Percentiles rank a stretch among this genome's conserved stretches.
phyloP scores from a whole-genome alignment of 2,797 vertebrate species.

The Potorous gilbertii region DNA sequence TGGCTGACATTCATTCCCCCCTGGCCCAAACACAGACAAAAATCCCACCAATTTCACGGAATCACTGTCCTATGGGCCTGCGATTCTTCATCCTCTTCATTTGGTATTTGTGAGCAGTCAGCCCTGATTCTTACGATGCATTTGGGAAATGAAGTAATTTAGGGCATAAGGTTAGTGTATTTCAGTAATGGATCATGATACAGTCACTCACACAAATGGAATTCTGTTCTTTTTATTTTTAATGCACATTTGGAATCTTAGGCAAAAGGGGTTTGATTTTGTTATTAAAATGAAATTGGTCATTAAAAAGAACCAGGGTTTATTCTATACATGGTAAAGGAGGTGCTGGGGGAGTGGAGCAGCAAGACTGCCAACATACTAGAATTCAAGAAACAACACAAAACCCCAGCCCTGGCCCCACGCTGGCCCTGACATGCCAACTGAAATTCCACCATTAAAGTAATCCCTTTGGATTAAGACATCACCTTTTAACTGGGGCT shows the following conservation, averaged over 20 bases:
- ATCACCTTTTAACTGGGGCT: not conserved
- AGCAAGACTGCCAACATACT: not conserved
- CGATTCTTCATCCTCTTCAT: conserved; percentile 3
- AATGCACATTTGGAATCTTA: not conserved
- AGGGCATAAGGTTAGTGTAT: conserved; percentile 7
- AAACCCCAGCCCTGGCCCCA: not conserved
- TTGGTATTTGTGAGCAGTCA: conserved; percentile 5
- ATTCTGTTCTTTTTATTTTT: not conserved
- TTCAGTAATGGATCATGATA: not conserved
- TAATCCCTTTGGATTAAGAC: not conserved
- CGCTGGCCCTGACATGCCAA: not conserved
- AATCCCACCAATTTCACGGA: not conserved
- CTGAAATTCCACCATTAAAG: not conserved
- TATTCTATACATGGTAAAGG: not conserved
- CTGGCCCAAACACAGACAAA: not conserved
- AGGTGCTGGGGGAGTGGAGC: not conserved
- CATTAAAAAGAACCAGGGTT: not conserved
- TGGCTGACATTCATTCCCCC: not conserved
- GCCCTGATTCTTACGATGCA: not conserved
- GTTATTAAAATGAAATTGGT: conserved; percentile 1
- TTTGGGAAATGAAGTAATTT: not conserved
- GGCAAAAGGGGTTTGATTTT: not conserved
- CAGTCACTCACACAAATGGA: not conserved
- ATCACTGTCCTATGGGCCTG: conserved; percentile 1
- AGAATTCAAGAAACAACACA: not conserved